A percentile compares a stretch with the other conserved stretches of the same genome.
These are phyloP conservation scores for Drosophila dunni DNA, from an alignment of 1,140 invertebrate genomes.

Conservation along the genomic window DNA sequence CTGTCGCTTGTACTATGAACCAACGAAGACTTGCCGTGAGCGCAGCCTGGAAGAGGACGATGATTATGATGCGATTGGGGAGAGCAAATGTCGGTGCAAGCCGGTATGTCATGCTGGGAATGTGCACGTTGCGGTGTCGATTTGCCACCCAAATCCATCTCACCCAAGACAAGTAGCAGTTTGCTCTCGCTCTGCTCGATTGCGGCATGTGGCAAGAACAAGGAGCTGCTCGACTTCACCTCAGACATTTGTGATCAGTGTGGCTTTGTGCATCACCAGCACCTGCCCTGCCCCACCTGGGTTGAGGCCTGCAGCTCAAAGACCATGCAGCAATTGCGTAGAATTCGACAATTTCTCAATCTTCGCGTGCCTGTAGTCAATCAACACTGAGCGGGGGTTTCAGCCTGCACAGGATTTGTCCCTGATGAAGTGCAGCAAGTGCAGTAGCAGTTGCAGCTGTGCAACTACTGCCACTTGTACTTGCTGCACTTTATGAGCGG, in stretches of 20 bases:
- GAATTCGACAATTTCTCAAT: slow-evolving; percentile 12
- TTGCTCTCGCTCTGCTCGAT: slow-evolving; percentile 28
- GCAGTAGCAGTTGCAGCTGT: not conserved
- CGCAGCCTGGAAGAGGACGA: not conserved
- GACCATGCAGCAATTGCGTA: not conserved
- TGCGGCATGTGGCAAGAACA: slow-evolving; percentile 49
- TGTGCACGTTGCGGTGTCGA: not conserved
- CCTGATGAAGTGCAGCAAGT: slow-evolving; percentile 10
- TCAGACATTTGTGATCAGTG: slow-evolving; percentile 45
- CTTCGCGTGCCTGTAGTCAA: not conserved
- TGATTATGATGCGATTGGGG: not conserved
- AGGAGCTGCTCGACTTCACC: not conserved
- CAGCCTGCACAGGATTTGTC: not conserved
- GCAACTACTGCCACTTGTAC: not conserved
- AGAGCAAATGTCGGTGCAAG: not conserved
- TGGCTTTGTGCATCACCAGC: slow-evolving; percentile 41
- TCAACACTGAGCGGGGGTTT: not conserved
- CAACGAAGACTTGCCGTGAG: slow-evolving; percentile 45
- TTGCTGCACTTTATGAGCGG: slow-evolving; percentile 8
- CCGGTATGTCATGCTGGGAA: not conserved
- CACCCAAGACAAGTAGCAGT: not conserved
- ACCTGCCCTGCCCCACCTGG: not conserved
- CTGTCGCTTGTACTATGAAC: slow-evolving; percentile 42
- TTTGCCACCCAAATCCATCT: not conserved
- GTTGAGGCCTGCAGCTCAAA: no score